These are phyloP conservation scores for Pangasius macronema DNA, from an alignment of 2,797 vertebrate genomes.

Conservation along the genomic window DNA sequence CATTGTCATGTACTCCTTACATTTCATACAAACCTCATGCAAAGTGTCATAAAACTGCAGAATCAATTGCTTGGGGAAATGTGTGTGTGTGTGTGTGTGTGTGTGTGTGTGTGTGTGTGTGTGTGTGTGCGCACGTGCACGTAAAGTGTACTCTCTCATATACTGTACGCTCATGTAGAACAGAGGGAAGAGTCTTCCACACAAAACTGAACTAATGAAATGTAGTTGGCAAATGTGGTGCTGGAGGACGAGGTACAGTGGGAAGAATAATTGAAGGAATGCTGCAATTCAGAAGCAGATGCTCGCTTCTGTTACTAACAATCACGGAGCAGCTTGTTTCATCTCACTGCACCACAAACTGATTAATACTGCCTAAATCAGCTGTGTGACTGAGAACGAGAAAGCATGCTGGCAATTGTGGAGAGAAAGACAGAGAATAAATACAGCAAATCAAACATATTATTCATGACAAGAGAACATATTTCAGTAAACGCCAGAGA, in stretches of 20 bases:
- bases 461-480: constrained; percentile 32
- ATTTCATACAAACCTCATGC: not conserved
- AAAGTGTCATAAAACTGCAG: not conserved
- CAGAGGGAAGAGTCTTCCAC: constrained; percentile 28
- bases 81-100: not conserved
- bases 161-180: not conserved
- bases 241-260: constrained; percentile 19
- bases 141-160: not conserved
- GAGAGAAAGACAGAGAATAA: constrained; percentile 9
- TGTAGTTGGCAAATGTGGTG: constrained; percentile 20
- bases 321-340: constrained; percentile 30
- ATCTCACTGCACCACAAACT: constrained; percentile 33
- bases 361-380: constrained; percentile 37
- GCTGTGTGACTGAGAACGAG: constrained; percentile 1
- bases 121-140: not conserved
- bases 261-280: constrained; percentile 36
- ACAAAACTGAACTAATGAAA: constrained; percentile 38
- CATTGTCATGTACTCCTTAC: not conserved
- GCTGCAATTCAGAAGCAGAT: constrained; percentile 23
- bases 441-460: constrained; percentile 29
- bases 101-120: not conserved
- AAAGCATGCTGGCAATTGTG: constrained; percentile 17
- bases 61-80: not conserved
- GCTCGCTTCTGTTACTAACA: constrained; percentile 44
- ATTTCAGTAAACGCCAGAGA: constrained; percentile 22